Evolutionary conservation across 1,140 invertebrate species (phyloP).

Genomic region (Aphidius ervi): DNA sequence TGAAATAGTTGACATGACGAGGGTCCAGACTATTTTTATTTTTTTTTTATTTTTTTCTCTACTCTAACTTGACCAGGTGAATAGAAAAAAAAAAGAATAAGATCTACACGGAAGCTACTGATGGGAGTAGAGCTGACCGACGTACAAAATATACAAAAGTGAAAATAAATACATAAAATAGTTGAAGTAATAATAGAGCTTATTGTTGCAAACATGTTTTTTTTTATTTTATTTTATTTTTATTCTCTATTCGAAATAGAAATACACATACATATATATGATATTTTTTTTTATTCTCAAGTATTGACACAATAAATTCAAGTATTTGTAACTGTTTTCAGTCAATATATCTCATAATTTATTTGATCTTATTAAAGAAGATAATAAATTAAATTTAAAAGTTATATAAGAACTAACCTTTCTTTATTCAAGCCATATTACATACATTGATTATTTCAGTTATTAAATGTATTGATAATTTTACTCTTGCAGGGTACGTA

Average conservation of each 20-base stretch:
- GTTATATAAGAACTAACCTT: too few species aligned
- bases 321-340: conserved; percentile 53
- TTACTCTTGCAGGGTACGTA: too few species aligned
- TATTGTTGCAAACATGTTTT: conserved; percentile 54
- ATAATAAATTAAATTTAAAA: too few species aligned
- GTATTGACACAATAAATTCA: conserved; percentile 40
- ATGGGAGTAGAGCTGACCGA: conserved; percentile 16
- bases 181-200: conserved; percentile 49
- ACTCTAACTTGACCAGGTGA: conserved; percentile 43
- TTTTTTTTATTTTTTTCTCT: conserved; percentile 10
- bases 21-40: conserved; percentile 35
- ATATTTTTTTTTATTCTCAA: neutral
- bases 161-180: conserved; percentile 14
- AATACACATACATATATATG: neutral
- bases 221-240: conserved; percentile 30
- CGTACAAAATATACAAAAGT: conserved; percentile 23
- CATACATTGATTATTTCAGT: too few species aligned
- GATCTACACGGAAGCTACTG: conserved; percentile 22
- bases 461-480: too few species aligned
- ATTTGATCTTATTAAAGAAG: too few species aligned
- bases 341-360: conserved; percentile 36
- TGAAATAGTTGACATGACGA: conserved; percentile 43
- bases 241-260: too few species aligned
- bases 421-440: too few species aligned
- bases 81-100: conserved; percentile 19